Evolutionary conservation across 2,797 vertebrate genomes (phyloP), one percentile per base, ranked within the genome.

Genomic region (Chaetodon trifasciatus): DNA sequence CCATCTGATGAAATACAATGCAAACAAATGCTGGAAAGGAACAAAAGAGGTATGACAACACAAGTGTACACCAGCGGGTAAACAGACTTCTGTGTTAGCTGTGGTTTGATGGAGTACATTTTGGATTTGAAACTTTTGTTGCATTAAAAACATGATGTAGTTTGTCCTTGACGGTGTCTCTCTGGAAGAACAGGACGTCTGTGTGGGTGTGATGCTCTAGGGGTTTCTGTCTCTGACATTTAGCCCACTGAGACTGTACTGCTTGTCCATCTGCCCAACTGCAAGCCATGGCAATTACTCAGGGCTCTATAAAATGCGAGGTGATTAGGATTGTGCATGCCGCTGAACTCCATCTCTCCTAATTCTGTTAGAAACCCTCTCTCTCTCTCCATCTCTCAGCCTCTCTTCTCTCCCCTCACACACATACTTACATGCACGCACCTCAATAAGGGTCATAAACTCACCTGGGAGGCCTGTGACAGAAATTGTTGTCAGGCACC

Each of bases 281-380:
- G 55, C 82, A 86, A 87, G 56, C 57, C 39, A 63, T 52, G 47
- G 78, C 79, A 80, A 85, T 90, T 90, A 88, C 74, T 86, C 83
- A 74, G 42, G 64, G 78, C 61, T 88, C 84, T 79, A 83, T 85
- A 78, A 89, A 90, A 86, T 80, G 77, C 68, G 74, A 79, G 78
- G 83, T 90, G 85, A 93, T 93, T 88, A 86, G 78, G 60, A 86
- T 61, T 79, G 84, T 69, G 50, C 69, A 61, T 80, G 89, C 55
- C 78, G 70, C 79, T 64, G 73, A 87, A 79, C 86, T 85, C 85
- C 82, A 76, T 92, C 87, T 88, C 77, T 85, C 72, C 75, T 83
- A 87, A 92, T 91, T 89, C 82, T 75, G 86, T 88, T 88, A 88
- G 37, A 56, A 71, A 55, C 49, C 44, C 44, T 70, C 60, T 76